Evolutionary conservation across 2,113 vertebrate genomes (phyloP).

Genomic region (Heterocephalus glaber): DNA sequence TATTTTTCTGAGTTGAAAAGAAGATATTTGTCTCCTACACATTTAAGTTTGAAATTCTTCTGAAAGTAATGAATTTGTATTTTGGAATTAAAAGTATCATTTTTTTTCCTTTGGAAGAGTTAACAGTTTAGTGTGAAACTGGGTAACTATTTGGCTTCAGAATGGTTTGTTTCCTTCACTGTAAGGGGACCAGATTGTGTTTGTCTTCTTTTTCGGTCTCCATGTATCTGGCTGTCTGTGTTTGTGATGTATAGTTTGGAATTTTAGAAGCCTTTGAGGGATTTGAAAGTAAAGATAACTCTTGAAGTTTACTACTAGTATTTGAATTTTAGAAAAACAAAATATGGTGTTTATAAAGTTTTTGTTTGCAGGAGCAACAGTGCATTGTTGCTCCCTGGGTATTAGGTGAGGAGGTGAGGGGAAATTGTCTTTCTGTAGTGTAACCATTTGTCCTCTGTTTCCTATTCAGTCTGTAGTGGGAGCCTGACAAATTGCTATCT

Average conservation of each 20-base stretch:
- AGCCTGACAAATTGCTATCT: neutral
- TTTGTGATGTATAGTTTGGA: neutral
- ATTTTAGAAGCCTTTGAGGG: constrained; percentile 5
- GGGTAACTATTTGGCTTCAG: neutral
- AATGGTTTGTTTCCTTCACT: neutral
- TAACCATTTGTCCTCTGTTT: accelerated
- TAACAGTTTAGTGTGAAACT: neutral
- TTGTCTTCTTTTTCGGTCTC: constrained; percentile 24
- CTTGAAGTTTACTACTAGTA: constrained; percentile 32
- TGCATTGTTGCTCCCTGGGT: neutral
- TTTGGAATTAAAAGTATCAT: constrained; percentile 19
- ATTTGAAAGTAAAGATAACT: constrained; percentile 11
- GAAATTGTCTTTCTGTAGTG: neutral
- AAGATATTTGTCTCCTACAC: neutral
- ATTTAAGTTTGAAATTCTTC: neutral
- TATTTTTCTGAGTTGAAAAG: constrained; percentile 26
- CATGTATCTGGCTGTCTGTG: neutral
- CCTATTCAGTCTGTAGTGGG: neutral
- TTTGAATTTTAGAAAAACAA: constrained; percentile 56
- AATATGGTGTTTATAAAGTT: neutral
- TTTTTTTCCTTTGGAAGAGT: constrained; percentile 18
- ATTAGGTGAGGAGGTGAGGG: neutral
- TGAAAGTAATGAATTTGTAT: neutral
- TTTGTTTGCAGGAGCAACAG: neutral
- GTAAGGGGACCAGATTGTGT: neutral